Conservation (phyloP, 2,888 invertebrate species). For the Caenorhabditis sulstoni region DNA sequence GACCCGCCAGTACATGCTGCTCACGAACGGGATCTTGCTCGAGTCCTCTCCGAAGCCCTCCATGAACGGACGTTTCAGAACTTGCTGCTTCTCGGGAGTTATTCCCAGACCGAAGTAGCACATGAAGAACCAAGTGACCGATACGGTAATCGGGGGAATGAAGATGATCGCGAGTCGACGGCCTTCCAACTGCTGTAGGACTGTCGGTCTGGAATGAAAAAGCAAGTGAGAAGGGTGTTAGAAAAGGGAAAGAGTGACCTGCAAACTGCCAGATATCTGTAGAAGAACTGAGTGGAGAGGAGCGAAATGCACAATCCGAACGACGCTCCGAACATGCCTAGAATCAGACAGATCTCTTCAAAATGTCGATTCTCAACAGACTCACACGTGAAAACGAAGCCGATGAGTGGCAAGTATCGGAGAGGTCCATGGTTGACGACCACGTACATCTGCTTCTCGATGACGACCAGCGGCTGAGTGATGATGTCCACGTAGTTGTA, state of each 20-base stretch:
- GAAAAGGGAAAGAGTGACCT: slow-evolving; percentile 1
- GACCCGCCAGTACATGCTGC: slow-evolving; percentile 20
- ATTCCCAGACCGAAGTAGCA: slow-evolving; percentile 35
- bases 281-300: slow-evolving; percentile 37
- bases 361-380: neutral
- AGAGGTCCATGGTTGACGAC: slow-evolving; percentile 39
- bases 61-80: slow-evolving; percentile 15
- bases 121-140: slow-evolving; percentile 39
- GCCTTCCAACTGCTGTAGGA: slow-evolving; percentile 19
- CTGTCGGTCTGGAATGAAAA: slow-evolving; percentile 18
- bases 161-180: slow-evolving; percentile 25
- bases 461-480: slow-evolving; percentile 32
- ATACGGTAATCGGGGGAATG: slow-evolving; percentile 9
- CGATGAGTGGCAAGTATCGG: slow-evolving; percentile 21
- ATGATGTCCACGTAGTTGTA: slow-evolving; percentile 46
- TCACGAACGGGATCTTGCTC: slow-evolving; percentile 22
- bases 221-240: too few relatives aligned
- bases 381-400: slow-evolving; percentile 42
- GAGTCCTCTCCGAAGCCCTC: slow-evolving; percentile 31
- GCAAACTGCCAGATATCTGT: slow-evolving; percentile 35
- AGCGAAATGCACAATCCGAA: slow-evolving; percentile 39
- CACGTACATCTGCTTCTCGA: slow-evolving; percentile 46
- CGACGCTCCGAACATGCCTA: slow-evolving; percentile 36
- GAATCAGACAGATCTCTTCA: neutral
- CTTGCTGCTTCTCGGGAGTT: slow-evolving; percentile 18